A percentile compares a stretch with the other conserved stretches of the same genome.
Evolutionary conservation across 2,888 invertebrate species (phyloP).

Genomic region (Acanthosepion lycidas): DNA sequence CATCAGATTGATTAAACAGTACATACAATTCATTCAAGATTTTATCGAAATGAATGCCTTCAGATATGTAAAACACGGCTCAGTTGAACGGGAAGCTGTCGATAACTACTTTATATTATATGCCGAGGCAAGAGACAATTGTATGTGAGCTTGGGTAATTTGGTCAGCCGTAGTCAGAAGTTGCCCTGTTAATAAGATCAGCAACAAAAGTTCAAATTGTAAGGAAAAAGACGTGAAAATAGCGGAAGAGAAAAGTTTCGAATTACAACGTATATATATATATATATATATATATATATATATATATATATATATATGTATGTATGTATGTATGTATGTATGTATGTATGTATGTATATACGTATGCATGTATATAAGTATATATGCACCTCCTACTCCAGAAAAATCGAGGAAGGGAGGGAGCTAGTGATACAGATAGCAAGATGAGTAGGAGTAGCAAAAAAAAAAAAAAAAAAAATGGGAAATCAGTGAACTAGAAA

Average conservation of each 20-base stretch:
- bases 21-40: neutral
- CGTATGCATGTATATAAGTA: too few species aligned
- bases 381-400: too few species aligned
- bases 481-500: too few species aligned
- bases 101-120: neutral
- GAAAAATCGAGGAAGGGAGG: too few species aligned
- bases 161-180: neutral
- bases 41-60: slow-evolving; percentile 18
- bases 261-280: neutral
- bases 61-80: slow-evolving; percentile 33
- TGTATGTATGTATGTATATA: too few species aligned
- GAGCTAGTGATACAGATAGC: too few species aligned
- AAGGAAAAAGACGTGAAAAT: neutral
- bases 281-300: too few species aligned
- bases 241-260: neutral
- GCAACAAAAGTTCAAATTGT: neutral
- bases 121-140: neutral
- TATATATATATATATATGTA: too few species aligned
- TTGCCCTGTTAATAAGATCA: neutral
- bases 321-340: too few species aligned
- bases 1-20: neutral
- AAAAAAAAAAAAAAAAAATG: too few species aligned
- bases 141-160: neutral
- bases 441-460: too few species aligned
- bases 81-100: neutral